Percentiles rank a stretch among this genome's conserved stretches.
Conservation (phyloP, 2,888 invertebrate genomes). For the Luffia ferchaultella region DNA sequence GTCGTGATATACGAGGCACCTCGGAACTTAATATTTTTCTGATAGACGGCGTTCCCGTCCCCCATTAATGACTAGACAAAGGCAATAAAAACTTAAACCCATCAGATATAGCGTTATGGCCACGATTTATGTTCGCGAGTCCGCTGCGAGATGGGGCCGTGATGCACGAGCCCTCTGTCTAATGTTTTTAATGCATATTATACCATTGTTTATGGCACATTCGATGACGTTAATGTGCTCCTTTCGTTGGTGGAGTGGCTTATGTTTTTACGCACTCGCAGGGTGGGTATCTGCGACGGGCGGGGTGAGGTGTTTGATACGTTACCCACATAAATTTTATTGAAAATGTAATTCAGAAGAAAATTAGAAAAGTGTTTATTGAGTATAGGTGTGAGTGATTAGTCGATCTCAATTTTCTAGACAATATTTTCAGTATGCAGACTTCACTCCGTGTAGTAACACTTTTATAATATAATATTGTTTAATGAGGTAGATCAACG, state of each 20-base stretch:
- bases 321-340: no score
- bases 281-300: conserved; percentile 1
- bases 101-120: conserved; percentile 29
- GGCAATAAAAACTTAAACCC: conserved; percentile 43
- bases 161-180: conserved; percentile 15
- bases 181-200: conserved; percentile 42
- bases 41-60: conserved; percentile 22
- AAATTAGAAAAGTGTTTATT: no score
- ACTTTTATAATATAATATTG: no score
- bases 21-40: conserved; percentile 18
- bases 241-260: conserved; percentile 5
- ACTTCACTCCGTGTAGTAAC: no score
- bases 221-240: conserved; percentile 24
- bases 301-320: background rate
- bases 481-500: no score
- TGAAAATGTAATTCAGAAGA: no score
- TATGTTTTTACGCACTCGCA: conserved; percentile 12
- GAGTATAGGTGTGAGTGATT: no score
- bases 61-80: conserved; percentile 27
- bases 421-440: no score
- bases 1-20: conserved; percentile 2
- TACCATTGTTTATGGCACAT: conserved; percentile 32
- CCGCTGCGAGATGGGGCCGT: conserved; percentile 6
- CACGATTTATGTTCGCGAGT: conserved; percentile 21
- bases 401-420: no score